Percentiles rank a stretch among this genome's conserved stretches.
These are phyloP conservation scores for Danio choprae DNA, from an alignment of 2,797 vertebrate genomes.

Conservation along the genomic window DNA sequence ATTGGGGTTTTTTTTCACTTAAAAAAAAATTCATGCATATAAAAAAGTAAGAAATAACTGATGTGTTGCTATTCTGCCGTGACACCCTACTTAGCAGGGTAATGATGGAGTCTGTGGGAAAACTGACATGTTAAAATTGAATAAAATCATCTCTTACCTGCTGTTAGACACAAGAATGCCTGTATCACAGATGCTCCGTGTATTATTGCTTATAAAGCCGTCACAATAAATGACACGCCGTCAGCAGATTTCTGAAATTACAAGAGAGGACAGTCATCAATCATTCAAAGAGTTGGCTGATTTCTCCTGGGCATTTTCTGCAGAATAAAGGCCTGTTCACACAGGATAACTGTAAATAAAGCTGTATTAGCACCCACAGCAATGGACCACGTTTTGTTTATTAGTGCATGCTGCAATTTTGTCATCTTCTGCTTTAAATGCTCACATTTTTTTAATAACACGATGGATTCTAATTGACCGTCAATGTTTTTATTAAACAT, in stretches of 20 bases:
- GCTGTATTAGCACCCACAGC: too few relatives aligned
- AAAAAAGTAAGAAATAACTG: neutral
- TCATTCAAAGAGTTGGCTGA: constrained; percentile 32
- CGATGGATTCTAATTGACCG: too few relatives aligned
- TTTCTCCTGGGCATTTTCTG: constrained; percentile 34
- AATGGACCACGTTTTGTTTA: too few relatives aligned
- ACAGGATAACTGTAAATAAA: too few relatives aligned
- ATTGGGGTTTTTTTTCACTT: neutral
- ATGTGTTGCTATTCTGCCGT: constrained; percentile 1
- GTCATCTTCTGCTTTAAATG: too few relatives aligned
- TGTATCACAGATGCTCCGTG: constrained; percentile 12
- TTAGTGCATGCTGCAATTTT: too few relatives aligned
- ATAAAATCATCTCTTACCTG: constrained; percentile 19
- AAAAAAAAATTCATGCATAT: neutral
- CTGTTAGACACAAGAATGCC: constrained; percentile 7
- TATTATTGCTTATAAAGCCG: constrained; percentile 28
- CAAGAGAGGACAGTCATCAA: constrained; percentile 37
- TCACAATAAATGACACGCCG: constrained; percentile 37
- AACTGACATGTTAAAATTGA: constrained; percentile 2
- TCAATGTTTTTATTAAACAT: too few relatives aligned
- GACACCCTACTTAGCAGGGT: neutral
- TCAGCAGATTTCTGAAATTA: constrained; percentile 29
- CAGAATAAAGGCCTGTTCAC: neutral
- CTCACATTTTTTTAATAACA: too few relatives aligned
- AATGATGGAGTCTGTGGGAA: constrained; percentile 1